phyloP scores from a whole-genome alignment of 2,888 invertebrate species.

The Erynnis tages region DNA sequence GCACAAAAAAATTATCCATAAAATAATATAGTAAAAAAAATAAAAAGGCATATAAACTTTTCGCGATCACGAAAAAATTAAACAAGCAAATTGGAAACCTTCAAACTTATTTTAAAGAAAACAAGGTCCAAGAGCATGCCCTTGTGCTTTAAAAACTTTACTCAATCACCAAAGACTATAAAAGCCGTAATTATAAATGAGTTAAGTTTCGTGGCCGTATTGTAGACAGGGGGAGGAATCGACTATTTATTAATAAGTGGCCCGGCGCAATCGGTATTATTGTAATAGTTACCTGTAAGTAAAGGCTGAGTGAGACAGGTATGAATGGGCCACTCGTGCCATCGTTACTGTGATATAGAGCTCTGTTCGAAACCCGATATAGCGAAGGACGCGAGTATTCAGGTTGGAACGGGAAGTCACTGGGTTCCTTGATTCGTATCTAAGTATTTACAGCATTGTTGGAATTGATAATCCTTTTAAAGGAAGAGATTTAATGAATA shows the following conservation, averaged over 20 bases:
- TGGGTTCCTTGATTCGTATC: slow-evolving; percentile 14
- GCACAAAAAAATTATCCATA: too few relatives aligned
- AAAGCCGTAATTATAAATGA: slow-evolving; percentile 62
- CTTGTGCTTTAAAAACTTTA: slow-evolving; percentile 45
- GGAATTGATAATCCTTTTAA: slow-evolving; percentile 2
- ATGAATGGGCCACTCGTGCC: slow-evolving; percentile 47
- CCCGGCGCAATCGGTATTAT: slow-evolving; percentile 62
- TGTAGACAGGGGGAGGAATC: slow-evolving; percentile 62
- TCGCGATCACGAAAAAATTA: too few relatives aligned
- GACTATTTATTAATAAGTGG: slow-evolving; percentile 70
- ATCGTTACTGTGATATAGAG: slow-evolving; percentile 34
- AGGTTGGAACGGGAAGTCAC: slow-evolving; percentile 7
- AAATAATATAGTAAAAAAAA: too few relatives aligned
- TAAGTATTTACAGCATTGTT: slow-evolving; percentile 4
- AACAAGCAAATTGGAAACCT: slow-evolving; percentile 1
- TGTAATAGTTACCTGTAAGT: slow-evolving; percentile 61
- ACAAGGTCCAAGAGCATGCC: slow-evolving; percentile 2
- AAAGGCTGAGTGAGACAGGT: slow-evolving; percentile 46
- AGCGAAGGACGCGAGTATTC: slow-evolving; percentile 11
- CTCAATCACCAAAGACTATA: slow-evolving; percentile 59
- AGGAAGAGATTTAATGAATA: too few relatives aligned
- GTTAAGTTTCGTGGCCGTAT: slow-evolving; percentile 58
- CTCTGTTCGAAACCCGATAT: slow-evolving; percentile 1
- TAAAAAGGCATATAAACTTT: too few relatives aligned
- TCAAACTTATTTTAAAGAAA: too few relatives aligned